Conservation (phyloP, 64 coral and sea anemone genomes). For the Anthopleura sola region DNA sequence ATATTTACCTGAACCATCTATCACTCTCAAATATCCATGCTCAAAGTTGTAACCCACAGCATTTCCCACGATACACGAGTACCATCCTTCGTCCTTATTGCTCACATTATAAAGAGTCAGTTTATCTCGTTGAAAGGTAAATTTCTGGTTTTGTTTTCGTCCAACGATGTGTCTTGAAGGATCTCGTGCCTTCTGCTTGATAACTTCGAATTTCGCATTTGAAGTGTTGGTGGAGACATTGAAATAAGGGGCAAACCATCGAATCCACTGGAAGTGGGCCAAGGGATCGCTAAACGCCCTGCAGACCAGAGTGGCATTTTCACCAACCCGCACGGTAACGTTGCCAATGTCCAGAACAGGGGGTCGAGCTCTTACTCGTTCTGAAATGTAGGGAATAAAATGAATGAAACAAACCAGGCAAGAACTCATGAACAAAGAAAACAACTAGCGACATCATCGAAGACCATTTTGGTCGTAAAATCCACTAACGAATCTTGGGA, state of each 20-base stretch:
- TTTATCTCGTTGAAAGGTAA: slow-evolving; percentile 68
- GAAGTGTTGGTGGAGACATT: slow-evolving; percentile 47
- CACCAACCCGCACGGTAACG: slow-evolving; percentile 51
- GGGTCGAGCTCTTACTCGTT: slow-evolving; percentile 69
- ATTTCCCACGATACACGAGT: slow-evolving; percentile 88
- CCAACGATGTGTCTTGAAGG: slow-evolving; percentile 35
- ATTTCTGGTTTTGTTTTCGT: background rate
- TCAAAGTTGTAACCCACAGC: slow-evolving; percentile 59
- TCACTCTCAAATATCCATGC: slow-evolving; percentile 51
- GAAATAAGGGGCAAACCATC: slow-evolving; percentile 18
- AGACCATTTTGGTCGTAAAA: too few species aligned
- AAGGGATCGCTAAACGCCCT: slow-evolving; percentile 74
- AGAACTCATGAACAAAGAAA: too few species aligned
- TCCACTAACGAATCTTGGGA: too few species aligned
- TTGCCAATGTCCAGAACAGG: slow-evolving; percentile 60
- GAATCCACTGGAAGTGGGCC: slow-evolving; percentile 96
- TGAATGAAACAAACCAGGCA: background rate
- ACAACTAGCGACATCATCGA: too few species aligned
- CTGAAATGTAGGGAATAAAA: slow-evolving; percentile 31
- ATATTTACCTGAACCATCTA: slow-evolving; percentile 16
- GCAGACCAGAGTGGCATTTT: slow-evolving; percentile 74
- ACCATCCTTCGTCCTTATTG: slow-evolving; percentile 71
- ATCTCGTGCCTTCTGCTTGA: slow-evolving; percentile 46
- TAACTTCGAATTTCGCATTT: slow-evolving; percentile 51
- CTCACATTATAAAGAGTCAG: slow-evolving; percentile 71